Conservation (phyloP, 2,113 vertebrate species). For the Amblyopsis rosae region DNA sequence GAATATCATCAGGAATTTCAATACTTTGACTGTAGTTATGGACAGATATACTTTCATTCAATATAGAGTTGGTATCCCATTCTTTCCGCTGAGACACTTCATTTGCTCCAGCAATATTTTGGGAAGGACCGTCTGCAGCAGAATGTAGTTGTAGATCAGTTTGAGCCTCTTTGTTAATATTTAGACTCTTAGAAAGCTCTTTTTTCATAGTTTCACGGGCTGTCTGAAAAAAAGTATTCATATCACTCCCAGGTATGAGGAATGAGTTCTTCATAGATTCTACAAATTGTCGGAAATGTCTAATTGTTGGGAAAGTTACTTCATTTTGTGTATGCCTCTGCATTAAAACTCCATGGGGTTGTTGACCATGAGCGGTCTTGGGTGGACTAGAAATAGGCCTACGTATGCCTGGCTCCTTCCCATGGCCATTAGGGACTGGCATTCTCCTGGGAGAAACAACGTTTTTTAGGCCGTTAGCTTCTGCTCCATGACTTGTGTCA, state of each 20-base stretch:
- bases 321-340: slow-evolving; percentile 9
- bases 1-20: slow-evolving; percentile 15
- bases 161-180: not conserved
- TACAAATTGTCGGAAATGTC: slow-evolving; percentile 36
- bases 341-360: slow-evolving; percentile 41
- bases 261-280: slow-evolving; percentile 45
- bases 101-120: slow-evolving; percentile 1
- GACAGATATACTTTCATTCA: slow-evolving; percentile 18
- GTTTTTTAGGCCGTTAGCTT: not conserved
- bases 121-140: not conserved
- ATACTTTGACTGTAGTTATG: slow-evolving; percentile 1
- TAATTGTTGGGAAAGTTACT: slow-evolving; percentile 34
- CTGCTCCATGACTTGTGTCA: not conserved
- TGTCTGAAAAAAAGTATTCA: slow-evolving; percentile 35
- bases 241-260: slow-evolving; percentile 37
- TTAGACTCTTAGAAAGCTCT: not conserved
- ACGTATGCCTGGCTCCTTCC: not conserved
- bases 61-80: slow-evolving; percentile 9
- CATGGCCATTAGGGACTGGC: slow-evolving; percentile 5
- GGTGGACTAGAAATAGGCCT: not conserved
- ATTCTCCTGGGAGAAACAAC: slow-evolving; percentile 7
- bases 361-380: slow-evolving; percentile 3
- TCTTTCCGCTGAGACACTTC: not conserved
- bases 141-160: not conserved
- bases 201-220: slow-evolving; percentile 19